Evolutionary conservation across 64 coral and sea anemone genomes (phyloP), one percentile per base, ranked within the genome.

Genomic region (Catalaphyllia jardinei): DNA sequence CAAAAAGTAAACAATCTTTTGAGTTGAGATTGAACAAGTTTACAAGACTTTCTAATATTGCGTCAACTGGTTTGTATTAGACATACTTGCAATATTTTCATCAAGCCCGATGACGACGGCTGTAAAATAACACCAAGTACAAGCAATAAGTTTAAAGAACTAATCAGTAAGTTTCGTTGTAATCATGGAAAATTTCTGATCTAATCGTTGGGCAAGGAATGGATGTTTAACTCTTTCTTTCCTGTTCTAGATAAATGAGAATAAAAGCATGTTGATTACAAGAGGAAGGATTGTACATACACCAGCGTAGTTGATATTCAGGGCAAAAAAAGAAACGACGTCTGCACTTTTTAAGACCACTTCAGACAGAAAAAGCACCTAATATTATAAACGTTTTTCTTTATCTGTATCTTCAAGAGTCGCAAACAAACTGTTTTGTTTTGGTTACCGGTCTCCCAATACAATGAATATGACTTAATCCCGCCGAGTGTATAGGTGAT

Each of bases 341-440:
- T 4, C 20, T 11, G 24, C 10, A 27, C 63, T 69, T 62, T 83
- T 81, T 38, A 15, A 69, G 81, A 9, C 19, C 35, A 27, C 39
- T 85, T 85, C 62, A 71, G 35, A 15, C 11, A 10, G 29, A 69
- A 71, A 52, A 71, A 24, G 2, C 51, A 24, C 24, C 9, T 49
- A 49, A 84, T 82, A 22, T 63, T 3, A 85, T 83, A 52, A 85
- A 42, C 20, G 55, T 52, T 71, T 27, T 12, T 17, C 62, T 46
- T 65, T 84, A 69, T 84, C 63, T 85, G 20, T 71, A 24, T 71
- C 52, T 46, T 85, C 35, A 85, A 85, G 81, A 38, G 63, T 33
- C n/a, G 19, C 81, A 85, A 85, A 85, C 62, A 85, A 85, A 85
- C 11, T 85, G 62, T 71, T 85, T 85, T 85, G 81, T 71, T 85